Evolutionary conservation across 2,888 invertebrate genomes (phyloP).

Genomic region (Tipula vernalis): DNA sequence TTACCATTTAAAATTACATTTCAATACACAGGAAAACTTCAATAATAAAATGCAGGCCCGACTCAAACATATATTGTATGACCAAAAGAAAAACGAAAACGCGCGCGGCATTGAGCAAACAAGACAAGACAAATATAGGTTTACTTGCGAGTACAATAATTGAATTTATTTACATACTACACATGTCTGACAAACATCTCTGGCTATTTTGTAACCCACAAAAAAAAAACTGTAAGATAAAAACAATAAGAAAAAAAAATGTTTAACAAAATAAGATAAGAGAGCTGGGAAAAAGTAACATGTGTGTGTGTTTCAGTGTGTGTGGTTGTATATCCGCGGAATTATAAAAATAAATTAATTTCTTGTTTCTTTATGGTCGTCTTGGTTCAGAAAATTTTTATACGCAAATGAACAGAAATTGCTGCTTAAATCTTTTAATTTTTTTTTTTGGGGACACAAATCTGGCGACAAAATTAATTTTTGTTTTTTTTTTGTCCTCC

Average conservation of each 20-base stretch:
- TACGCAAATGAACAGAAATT: not conserved
- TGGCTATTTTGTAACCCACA: not conserved
- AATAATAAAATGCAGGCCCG: too few species aligned
- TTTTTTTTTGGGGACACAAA: not conserved
- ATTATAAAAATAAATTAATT: not conserved
- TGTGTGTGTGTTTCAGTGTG: not conserved
- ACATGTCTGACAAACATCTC: not conserved
- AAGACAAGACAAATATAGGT: not conserved
- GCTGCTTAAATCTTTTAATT: not conserved
- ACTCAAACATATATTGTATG: too few species aligned
- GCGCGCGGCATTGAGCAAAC: not conserved
- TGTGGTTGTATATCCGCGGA: not conserved
- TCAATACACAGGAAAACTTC: too few species aligned
- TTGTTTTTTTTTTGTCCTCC: not conserved
- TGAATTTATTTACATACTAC: not conserved
- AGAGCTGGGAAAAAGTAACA: not conserved
- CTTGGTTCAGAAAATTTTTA: not conserved
- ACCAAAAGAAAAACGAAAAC: too few species aligned
- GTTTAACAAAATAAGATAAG: not conserved
- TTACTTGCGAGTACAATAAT: not conserved
- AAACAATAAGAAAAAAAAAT: not conserved
- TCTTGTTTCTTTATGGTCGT: not conserved
- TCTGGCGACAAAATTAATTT: not conserved
- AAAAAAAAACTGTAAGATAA: not conserved
- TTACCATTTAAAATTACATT: too few species aligned